Base-by-base conservation (phyloP, 2,113 vertebrate genomes). In the Scomber scombrus region DNA sequence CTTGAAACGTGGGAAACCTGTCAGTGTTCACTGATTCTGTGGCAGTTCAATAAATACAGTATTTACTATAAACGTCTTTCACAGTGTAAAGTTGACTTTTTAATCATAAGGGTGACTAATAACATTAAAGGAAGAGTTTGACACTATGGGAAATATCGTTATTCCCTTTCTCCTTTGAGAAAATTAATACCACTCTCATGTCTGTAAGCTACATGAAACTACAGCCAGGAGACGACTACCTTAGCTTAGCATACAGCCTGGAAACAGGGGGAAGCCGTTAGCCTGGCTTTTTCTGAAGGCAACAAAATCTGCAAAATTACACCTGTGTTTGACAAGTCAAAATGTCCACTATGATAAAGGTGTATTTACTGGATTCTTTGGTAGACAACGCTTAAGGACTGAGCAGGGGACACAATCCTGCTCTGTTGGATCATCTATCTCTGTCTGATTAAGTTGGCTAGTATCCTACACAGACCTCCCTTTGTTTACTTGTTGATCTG, bases 381-480 rank as follows among this genome's bases (percentile, higher is more conserved):
- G 57, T 19, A 31, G 18, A 10, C 0, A 1, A 15, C 6, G 31
- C 8, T 6, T 40, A 40, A 8, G 29, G 11, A 62, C n/a, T 54
- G 21, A 60, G 31, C n/a, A 58, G 45, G n/a, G 3, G 12, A 62
- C 45, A 9, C 49, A 21, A 46, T 64, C 50, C 12, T 49, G 61
- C 12, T 80, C 52, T 57, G 26, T 65, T 55, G 23, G 5, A 18
- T 80, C 67, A 88, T 82, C 72, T 64, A 23, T 74, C 34, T 71
- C 50, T 54, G 46, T 63, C 50, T 84, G 16, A 81, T 74, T 43
- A 55, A 29, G 7, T 19, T 66, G 46, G n/a, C 49, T 21, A 40
- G 71, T 65, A 54, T 62, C 77, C 31, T 43, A 82, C 26, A 89
- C 78, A 84, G 64, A 80, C 71, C 15, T 21, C 40, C 65, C 29